Percentiles rank a stretch among this genome's conserved stretches.
Evolutionary conservation across 2,888 invertebrate species (phyloP).

Genomic region (Pollenia angustigena): DNA sequence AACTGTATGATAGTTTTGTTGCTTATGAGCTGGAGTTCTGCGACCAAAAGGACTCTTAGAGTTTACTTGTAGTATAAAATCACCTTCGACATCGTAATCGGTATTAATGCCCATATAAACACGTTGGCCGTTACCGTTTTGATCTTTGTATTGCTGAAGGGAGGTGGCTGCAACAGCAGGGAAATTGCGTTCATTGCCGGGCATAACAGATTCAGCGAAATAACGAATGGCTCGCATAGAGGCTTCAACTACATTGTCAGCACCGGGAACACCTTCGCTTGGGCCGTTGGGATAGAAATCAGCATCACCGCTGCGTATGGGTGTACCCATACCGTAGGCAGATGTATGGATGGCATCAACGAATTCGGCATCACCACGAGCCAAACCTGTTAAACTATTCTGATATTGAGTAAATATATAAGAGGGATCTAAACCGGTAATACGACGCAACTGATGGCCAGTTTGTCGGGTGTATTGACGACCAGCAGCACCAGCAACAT

Average conservation of each 20-base stretch:
- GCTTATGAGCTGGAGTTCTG: slow-evolving; percentile 78
- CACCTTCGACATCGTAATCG: slow-evolving; percentile 79
- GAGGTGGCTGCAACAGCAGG: slow-evolving; percentile 82
- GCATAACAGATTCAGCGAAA: slow-evolving; percentile 82
- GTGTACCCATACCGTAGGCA: slow-evolving; percentile 79
- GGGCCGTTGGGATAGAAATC: slow-evolving; percentile 83
- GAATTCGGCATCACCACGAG: slow-evolving; percentile 82
- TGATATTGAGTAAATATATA: slow-evolving; percentile 77
- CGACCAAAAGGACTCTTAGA: slow-evolving; percentile 81
- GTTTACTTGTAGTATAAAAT: slow-evolving; percentile 82
- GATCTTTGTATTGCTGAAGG: slow-evolving; percentile 79
- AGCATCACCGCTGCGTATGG: slow-evolving; percentile 79
- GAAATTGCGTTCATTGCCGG: slow-evolving; percentile 82
- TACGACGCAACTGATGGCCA: slow-evolving; percentile 80
- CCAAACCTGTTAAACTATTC: slow-evolving; percentile 77
- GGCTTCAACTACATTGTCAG: slow-evolving; percentile 80
- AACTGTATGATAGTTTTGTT: slow-evolving; percentile 77
- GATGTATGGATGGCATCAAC: slow-evolving; percentile 83
- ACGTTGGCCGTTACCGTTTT: slow-evolving; percentile 79
- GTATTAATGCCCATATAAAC: slow-evolving; percentile 82
- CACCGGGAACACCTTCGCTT: slow-evolving; percentile 78
- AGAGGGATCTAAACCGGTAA: slow-evolving; percentile 82
- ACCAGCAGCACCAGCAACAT: slow-evolving; percentile 82
- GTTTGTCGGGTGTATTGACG: slow-evolving; percentile 79
- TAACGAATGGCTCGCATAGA: slow-evolving; percentile 80